These are phyloP conservation scores for Simalia tracyae DNA, from an alignment of 2,797 vertebrate species.

Conservation along the genomic window DNA sequence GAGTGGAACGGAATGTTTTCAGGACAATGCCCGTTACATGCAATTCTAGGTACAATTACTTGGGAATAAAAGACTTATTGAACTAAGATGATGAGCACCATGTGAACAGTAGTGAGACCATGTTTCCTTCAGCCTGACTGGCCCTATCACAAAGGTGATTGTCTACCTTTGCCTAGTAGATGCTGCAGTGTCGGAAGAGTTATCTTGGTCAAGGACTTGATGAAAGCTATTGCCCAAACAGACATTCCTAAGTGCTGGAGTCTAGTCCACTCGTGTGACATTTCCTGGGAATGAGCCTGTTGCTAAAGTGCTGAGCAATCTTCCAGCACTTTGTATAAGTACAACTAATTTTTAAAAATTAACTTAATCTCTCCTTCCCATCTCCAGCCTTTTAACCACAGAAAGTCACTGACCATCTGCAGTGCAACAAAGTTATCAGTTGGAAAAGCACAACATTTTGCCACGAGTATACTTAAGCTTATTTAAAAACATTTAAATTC, in stretches of 20 bases:
- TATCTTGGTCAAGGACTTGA: not conserved
- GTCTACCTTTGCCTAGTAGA: not conserved
- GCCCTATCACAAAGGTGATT: not conserved
- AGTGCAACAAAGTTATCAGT: not conserved
- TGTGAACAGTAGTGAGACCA: not conserved
- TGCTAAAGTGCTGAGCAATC: not conserved
- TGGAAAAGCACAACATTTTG: conserved; percentile 2
- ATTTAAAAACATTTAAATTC: not conserved
- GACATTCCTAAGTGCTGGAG: not conserved
- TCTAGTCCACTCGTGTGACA: not conserved
- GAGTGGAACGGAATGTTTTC: not conserved
- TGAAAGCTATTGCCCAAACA: not conserved
- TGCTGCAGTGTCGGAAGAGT: not conserved
- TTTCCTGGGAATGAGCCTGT: not conserved
- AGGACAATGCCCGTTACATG: not conserved
- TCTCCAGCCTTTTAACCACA: not conserved
- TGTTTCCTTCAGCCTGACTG: not conserved
- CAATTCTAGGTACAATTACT: not conserved
- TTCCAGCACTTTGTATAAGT: not conserved
- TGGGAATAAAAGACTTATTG: not conserved
- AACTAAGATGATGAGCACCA: too few relatives aligned
- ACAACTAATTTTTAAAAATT: not conserved
- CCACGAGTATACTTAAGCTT: not conserved
- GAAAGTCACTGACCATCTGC: not conserved
- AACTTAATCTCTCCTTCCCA: not conserved